Conservation (phyloP, 2,113 vertebrate species). For the Actenoides hombroni region DNA sequence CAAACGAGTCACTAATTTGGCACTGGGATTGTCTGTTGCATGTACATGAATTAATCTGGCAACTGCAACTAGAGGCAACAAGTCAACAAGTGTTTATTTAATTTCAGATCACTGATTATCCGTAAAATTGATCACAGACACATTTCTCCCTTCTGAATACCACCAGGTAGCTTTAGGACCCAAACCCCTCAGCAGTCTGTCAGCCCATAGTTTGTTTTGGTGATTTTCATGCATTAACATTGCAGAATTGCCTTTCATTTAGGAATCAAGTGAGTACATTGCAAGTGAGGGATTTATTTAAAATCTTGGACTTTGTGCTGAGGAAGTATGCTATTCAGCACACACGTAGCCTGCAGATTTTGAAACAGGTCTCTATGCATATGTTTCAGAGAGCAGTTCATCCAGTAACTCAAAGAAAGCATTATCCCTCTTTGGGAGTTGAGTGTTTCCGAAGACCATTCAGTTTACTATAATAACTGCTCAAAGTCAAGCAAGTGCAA, state of each 20-base stretch:
- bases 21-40: not conserved
- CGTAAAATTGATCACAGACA: not conserved
- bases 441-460: not conserved
- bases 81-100: slow-evolving; percentile 4
- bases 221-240: not conserved
- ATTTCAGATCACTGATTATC: slow-evolving; percentile 14
- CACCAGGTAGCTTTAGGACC: not conserved
- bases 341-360: not conserved
- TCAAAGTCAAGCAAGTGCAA: slow-evolving; percentile 18
- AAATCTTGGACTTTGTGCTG: not conserved
- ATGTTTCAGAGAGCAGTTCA: not conserved
- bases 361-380: not conserved
- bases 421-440: not conserved
- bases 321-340: not conserved
- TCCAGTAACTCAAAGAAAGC: not conserved
- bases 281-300: not conserved
- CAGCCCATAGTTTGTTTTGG: not conserved
- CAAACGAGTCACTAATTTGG: not conserved
- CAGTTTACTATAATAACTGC: not conserved
- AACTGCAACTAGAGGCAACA: not conserved
- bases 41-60: not conserved
- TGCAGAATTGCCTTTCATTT: not conserved
- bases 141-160: not conserved
- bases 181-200: not conserved
- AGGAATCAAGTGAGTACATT: not conserved